phyloP scores from a whole-genome alignment of 2,888 invertebrate genomes.

The Chymomyza caudatula region DNA sequence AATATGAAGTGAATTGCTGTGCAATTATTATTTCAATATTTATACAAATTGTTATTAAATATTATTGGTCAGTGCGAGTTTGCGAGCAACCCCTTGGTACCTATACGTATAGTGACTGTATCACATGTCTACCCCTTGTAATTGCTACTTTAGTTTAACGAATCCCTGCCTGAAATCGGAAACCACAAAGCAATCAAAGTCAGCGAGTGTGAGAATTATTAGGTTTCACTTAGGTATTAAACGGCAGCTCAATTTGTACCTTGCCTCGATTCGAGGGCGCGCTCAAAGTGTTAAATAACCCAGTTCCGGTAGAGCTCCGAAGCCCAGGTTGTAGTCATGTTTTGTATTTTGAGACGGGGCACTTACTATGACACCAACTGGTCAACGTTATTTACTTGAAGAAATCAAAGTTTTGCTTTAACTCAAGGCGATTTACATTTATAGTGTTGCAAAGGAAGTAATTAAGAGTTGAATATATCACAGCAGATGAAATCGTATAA shows the following conservation, averaged over 20 bases:
- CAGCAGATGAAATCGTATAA: slow-evolving; percentile 54
- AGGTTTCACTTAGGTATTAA: slow-evolving; percentile 42
- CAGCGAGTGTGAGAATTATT: slow-evolving; percentile 45
- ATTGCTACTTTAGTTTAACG: slow-evolving; percentile 24
- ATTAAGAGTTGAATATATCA: slow-evolving; percentile 37
- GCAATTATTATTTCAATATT: slow-evolving; percentile 71
- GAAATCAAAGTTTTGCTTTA: not conserved
- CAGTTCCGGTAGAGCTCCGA: not conserved
- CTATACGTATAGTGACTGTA: slow-evolving; percentile 23
- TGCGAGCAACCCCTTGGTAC: slow-evolving; percentile 34
- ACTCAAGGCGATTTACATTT: slow-evolving; percentile 37
- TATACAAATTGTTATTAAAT: slow-evolving; percentile 72
- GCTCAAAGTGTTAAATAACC: not conserved
- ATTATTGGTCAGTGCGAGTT: slow-evolving; percentile 41
- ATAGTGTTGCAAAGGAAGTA: slow-evolving; percentile 40
- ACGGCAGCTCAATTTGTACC: slow-evolving; percentile 13
- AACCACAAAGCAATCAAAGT: slow-evolving; percentile 58
- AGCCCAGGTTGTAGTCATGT: not conserved
- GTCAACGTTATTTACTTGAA: not conserved
- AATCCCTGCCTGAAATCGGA: slow-evolving; percentile 41
- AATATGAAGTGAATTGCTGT: slow-evolving; percentile 37
- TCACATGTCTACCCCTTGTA: slow-evolving; percentile 21
- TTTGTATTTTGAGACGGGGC: not conserved
- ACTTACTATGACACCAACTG: not conserved
- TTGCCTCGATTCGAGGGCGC: not conserved